Conservation (phyloP, 2,888 invertebrate genomes). For the Nomada flava region DNA sequence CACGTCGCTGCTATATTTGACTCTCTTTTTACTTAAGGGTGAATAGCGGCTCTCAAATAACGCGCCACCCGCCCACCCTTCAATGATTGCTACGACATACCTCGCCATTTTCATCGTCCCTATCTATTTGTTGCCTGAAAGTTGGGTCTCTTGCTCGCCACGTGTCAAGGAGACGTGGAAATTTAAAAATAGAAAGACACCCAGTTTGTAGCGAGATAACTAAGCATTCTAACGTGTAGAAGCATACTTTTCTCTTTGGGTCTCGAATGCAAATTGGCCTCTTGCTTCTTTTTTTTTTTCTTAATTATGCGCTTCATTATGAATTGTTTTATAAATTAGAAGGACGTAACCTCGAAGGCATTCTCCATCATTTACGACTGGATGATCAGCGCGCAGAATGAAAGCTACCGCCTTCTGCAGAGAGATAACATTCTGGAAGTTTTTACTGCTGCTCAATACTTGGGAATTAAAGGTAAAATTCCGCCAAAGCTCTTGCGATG, state of each 20-base stretch:
- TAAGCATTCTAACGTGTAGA: not conserved
- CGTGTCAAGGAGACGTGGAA: constrained; percentile 61
- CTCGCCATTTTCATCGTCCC: constrained; percentile 18
- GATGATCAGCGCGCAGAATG: constrained; percentile 89
- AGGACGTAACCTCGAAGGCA: constrained; percentile 85
- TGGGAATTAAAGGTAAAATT: constrained; percentile 88
- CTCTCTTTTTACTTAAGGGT: constrained; percentile 67
- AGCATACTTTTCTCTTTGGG: not conserved
- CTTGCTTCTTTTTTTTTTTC: not conserved
- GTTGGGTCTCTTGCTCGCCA: constrained; percentile 17
- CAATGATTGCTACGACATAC: constrained; percentile 36
- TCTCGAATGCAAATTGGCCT: not conserved
- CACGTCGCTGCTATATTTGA: constrained; percentile 68
- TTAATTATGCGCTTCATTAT: not conserved
- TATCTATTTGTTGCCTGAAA: constrained; percentile 5
- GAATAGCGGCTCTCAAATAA: constrained; percentile 70
- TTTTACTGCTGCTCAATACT: constrained; percentile 89
- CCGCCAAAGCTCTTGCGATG: not conserved
- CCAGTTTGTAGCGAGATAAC: constrained; percentile 2
- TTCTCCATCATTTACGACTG: constrained; percentile 92
- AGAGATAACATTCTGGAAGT: constrained; percentile 90
- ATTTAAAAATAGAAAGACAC: constrained; percentile 47
- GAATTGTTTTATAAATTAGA: constrained; percentile 69
- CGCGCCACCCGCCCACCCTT: constrained; percentile 45
- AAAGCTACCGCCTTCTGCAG: constrained; percentile 88